Evolutionary conservation across 2,113 vertebrate species (phyloP).

Genomic region (Daubentonia madagascariensis): DNA sequence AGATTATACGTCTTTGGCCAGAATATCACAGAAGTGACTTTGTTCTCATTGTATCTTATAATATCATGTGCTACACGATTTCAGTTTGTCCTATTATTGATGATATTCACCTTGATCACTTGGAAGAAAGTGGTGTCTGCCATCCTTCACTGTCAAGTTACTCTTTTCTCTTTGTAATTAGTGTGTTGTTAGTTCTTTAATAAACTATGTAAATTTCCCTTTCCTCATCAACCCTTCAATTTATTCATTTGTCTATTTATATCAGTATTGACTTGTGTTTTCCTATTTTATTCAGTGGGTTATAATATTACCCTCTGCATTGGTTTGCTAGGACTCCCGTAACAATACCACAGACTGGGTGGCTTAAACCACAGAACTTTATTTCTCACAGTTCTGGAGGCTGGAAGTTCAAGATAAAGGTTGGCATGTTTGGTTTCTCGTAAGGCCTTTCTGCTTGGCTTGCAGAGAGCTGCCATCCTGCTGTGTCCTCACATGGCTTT

Average conservation of each 20-base stretch:
- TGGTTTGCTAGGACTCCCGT: not conserved
- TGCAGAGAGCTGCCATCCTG: not conserved
- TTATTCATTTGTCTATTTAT: not conserved
- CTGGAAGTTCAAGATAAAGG: not conserved
- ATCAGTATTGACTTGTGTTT: not conserved
- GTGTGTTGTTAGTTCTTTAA: not conserved
- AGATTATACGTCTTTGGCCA: not conserved
- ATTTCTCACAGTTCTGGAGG: not conserved
- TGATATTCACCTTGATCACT: not conserved
- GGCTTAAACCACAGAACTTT: not conserved
- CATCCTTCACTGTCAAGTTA: not conserved
- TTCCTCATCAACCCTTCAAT: not conserved
- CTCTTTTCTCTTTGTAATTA: not conserved
- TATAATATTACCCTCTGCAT: not conserved
- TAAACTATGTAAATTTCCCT: not conserved
- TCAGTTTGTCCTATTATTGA: not conserved
- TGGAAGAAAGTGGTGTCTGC: not conserved
- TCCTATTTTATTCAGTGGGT: not conserved
- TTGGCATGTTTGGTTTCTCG: not conserved
- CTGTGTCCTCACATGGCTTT: not conserved
- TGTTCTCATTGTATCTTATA: not conserved
- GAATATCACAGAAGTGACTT: not conserved
- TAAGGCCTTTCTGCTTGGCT: not conserved
- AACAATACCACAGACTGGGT: not conserved
- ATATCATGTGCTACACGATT: not conserved